phyloP scores from a whole-genome alignment of 2,797 vertebrate genomes.

The Ctenopoma kingsleyae region DNA sequence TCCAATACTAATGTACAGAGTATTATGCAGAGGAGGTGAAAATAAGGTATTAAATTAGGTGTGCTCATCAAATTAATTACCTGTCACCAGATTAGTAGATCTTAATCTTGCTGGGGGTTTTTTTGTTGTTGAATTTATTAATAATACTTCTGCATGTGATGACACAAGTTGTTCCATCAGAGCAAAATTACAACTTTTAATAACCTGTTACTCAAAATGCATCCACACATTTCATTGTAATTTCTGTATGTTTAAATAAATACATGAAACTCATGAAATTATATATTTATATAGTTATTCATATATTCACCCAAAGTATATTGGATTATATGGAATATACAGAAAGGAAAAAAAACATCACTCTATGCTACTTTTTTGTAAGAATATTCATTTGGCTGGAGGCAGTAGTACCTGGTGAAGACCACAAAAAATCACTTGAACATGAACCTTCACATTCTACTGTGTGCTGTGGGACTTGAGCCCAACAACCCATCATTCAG shows the following conservation, averaged over 20 bases:
- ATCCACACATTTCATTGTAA: not conserved
- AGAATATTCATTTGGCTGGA: slow-evolving; percentile 15
- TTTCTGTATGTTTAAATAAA: too few relatives aligned
- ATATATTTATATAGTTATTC: not conserved
- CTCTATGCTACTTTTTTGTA: not conserved
- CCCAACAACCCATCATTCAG: slow-evolving; percentile 64
- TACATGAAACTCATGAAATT: not conserved
- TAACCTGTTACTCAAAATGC: slow-evolving; percentile 13
- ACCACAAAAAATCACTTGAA: slow-evolving; percentile 40
- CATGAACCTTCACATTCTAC: slow-evolving; percentile 51
- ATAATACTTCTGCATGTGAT: slow-evolving; percentile 29
- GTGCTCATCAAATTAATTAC: slow-evolving; percentile 47
- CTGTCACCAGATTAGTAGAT: slow-evolving; percentile 39
- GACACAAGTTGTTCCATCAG: slow-evolving; percentile 20
- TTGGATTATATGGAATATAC: not conserved
- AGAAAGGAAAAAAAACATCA: not conserved
- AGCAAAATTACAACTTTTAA: slow-evolving; percentile 14
- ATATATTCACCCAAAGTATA: not conserved
- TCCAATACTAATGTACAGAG: slow-evolving; percentile 24
- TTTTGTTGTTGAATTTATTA: slow-evolving; percentile 31
- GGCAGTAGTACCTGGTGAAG: slow-evolving; percentile 22
- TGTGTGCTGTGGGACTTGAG: slow-evolving; percentile 57
- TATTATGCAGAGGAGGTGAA: slow-evolving; percentile 15
- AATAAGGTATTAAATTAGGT: slow-evolving; percentile 44
- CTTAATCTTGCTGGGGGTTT: slow-evolving; percentile 34